These are phyloP conservation scores for Eupithecia subfuscata DNA, from an alignment of 2,888 invertebrate species.

Conservation along the genomic window DNA sequence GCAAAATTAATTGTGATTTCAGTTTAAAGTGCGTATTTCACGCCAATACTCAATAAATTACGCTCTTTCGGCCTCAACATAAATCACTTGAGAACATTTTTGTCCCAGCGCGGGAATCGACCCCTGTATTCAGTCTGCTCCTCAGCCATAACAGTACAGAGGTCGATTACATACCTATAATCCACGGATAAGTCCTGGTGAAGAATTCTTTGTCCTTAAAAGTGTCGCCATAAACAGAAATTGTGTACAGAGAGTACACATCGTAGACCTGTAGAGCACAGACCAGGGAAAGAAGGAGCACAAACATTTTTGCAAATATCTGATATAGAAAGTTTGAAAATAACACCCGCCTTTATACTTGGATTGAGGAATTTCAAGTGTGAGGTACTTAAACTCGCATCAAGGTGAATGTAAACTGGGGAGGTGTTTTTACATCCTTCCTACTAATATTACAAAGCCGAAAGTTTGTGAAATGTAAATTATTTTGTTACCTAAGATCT, in stretches of 20 bases:
- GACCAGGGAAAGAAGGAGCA: constrained; percentile 15
- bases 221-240: constrained; percentile 48
- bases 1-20: too few relatives aligned
- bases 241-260: constrained; percentile 16
- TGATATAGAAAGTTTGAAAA: background rate
- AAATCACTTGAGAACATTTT: too few relatives aligned
- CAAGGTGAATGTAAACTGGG: background rate
- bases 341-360: background rate
- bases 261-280: constrained; percentile 54
- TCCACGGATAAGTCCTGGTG: constrained; percentile 58
- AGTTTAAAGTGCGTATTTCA: too few relatives aligned
- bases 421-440: background rate
- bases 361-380: background rate
- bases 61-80: too few relatives aligned
- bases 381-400: too few relatives aligned
- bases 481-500: too few relatives aligned
- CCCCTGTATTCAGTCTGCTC: too few relatives aligned
- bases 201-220: constrained; percentile 54
- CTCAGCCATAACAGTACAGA: too few relatives aligned
- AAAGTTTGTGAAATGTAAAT: too few relatives aligned
- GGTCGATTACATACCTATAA: constrained; percentile 35
- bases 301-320: constrained; percentile 22
- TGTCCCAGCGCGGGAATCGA: too few relatives aligned
- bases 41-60: too few relatives aligned
- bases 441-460: too few relatives aligned